Evolutionary conservation across 2,113 vertebrate genomes (phyloP).

Genomic region (Oncorhynchus kisutch): DNA sequence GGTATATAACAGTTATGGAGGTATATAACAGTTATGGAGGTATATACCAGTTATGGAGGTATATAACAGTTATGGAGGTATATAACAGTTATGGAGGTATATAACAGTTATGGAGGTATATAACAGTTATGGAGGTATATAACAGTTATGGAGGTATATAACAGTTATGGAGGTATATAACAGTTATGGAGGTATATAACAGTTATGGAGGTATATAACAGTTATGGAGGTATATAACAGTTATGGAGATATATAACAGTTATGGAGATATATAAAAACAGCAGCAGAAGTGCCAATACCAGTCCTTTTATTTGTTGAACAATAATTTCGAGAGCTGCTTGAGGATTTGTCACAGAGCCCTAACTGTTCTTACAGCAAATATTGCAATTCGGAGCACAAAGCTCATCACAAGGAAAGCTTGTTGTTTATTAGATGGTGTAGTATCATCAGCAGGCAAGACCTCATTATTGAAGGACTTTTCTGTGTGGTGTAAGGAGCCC

Average conservation of each 20-base stretch:
- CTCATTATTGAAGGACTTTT: not conserved
- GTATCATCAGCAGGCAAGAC: not conserved
- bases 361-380: not conserved
- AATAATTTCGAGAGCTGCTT: not conserved
- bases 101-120: not conserved
- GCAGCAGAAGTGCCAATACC: not conserved
- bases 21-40: not conserved
- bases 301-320: not conserved
- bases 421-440: not conserved
- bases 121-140: too few species aligned
- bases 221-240: not conserved
- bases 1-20: not conserved
- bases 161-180: not conserved
- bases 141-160: not conserved
- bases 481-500: conserved; percentile 7
- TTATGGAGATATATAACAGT: not conserved
- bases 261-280: not conserved
- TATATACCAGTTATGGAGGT: not conserved
- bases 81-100: not conserved
- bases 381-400: not conserved
- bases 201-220: not conserved
- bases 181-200: not conserved
- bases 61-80: not conserved
- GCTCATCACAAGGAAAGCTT: not conserved
- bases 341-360: not conserved